A percentile compares a stretch with the other conserved stretches of the same genome.
phyloP scores from a whole-genome alignment of 2,113 vertebrate species.

The Casuarius casuarius region DNA sequence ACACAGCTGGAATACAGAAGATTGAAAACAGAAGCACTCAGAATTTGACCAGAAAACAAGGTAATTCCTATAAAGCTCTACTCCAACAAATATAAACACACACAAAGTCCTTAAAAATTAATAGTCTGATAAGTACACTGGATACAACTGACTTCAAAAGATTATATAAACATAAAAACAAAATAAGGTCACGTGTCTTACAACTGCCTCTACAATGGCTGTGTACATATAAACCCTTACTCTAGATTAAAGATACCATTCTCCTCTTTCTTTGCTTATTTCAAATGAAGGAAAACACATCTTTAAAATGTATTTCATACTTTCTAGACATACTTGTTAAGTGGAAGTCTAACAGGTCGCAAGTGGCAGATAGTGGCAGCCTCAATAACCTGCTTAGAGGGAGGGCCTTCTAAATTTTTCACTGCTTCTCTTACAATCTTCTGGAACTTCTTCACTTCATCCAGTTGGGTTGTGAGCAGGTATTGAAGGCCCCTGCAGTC shows the following conservation, averaged over 20 bases:
- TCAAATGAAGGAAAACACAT: not conserved
- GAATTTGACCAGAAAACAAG: not conserved
- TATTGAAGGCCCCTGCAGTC: constrained; percentile 92
- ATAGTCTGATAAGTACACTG: not conserved
- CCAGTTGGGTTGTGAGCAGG: constrained; percentile 90
- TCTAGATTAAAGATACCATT: not conserved
- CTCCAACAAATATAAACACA: not conserved
- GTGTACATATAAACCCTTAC: not conserved
- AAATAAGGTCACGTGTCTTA: not conserved
- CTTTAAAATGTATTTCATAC: not conserved
- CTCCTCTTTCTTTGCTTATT: not conserved
- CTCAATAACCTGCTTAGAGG: constrained; percentile 90
- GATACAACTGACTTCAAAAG: not conserved
- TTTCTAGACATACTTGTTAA: constrained; percentile 88
- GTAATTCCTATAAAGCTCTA: not conserved
- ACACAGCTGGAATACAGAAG: constrained; percentile 86
- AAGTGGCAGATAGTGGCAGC: constrained; percentile 94
- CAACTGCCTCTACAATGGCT: not conserved
- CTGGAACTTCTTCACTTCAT: constrained; percentile 90
- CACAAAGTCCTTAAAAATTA: not conserved
- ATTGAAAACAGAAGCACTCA: constrained; percentile 41
- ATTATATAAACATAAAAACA: not conserved
- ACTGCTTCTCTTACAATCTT: constrained; percentile 92
- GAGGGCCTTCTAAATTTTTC: constrained; percentile 91
- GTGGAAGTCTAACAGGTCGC: constrained; percentile 89